phyloP scores from a whole-genome alignment of 2,113 vertebrate species.

The Pterocles burchelli region DNA sequence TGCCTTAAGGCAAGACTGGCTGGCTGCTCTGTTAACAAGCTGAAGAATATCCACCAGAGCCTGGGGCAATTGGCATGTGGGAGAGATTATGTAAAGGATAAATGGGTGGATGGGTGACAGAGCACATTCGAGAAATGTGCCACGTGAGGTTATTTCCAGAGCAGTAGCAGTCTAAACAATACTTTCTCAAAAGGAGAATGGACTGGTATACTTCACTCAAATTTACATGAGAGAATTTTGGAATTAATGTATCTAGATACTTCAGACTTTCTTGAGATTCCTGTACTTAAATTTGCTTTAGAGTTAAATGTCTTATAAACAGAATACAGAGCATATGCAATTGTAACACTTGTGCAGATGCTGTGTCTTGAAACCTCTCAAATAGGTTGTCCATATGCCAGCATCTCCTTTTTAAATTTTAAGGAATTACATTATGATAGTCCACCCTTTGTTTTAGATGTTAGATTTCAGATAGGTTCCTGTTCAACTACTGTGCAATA shows the following conservation, averaged over 20 bases:
- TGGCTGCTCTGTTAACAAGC: neutral
- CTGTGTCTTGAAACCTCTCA: neutral
- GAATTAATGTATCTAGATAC: neutral
- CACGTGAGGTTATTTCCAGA: neutral
- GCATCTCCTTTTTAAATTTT: neutral
- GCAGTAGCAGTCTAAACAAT: neutral
- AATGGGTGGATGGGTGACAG: neutral
- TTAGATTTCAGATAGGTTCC: neutral
- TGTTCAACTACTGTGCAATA: rapidly evolving
- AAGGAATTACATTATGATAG: neutral
- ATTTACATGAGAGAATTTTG: neutral
- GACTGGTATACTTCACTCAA: neutral
- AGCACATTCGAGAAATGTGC: neutral
- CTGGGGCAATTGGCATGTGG: rapidly evolving
- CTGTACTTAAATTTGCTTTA: neutral
- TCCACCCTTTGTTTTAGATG: neutral
- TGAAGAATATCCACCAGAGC: neutral
- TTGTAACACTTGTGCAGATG: neutral
- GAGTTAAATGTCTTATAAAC: neutral
- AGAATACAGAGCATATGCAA: neutral
- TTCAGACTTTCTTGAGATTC: neutral
- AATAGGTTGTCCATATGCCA: neutral
- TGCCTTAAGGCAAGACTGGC: neutral
- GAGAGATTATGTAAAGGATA: neutral
- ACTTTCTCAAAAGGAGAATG: neutral